Evolutionary conservation across 2,113 vertebrate species (phyloP), one percentile per base, ranked within the genome.

Genomic region (Burhinus oedicnemus): DNA sequence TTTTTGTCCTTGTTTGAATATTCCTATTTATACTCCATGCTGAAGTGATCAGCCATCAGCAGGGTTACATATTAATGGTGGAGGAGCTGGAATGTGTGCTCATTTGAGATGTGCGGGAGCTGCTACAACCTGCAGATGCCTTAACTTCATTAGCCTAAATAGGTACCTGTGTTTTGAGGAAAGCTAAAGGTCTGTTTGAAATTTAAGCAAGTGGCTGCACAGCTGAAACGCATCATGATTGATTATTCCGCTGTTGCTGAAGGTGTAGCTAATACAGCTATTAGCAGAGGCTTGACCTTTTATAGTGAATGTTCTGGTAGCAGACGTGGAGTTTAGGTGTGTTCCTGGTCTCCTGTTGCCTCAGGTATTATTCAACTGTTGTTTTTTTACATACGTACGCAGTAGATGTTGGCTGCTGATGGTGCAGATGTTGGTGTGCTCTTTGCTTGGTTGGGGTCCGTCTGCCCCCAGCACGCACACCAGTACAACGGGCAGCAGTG

Each of bases 331-430:
- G 74, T 36, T 61, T 2, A 12, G 60, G 16, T 34, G 55, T 47
- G 30, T 36, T 90, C 26, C 12, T 44, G 51, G 21, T 70, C 19
- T 34, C 23, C 36, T 49, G 15, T 27, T 64, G 61, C 16, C 51
- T 62, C 57, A 32, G 79, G 38, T 38, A 34, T 54, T 30, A 9
- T 19, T 27, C 6, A 10, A 1, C 8, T 29, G 30, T 16, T 74
- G 47, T 4, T 51, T 79, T 30, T 15, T 30, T 32, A 4, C 29
- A 1, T 4, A 1, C 0, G 25, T 18, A 3, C 2, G 0, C 3
- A 2, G 38, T 18, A 15, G 36, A 1, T 68, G 32, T 15, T 78
- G 49, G 29, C n/a, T 52, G 57, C 16, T 32, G 75, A 4, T 36
- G 32, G 13, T 71, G 70, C 17, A 27, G 38, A 4, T 42, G 58